A percentile compares a stretch with the other conserved stretches of the same genome.
Evolutionary conservation across 1,140 invertebrate genomes (phyloP).

Genomic region (Meteorus sp.): DNA sequence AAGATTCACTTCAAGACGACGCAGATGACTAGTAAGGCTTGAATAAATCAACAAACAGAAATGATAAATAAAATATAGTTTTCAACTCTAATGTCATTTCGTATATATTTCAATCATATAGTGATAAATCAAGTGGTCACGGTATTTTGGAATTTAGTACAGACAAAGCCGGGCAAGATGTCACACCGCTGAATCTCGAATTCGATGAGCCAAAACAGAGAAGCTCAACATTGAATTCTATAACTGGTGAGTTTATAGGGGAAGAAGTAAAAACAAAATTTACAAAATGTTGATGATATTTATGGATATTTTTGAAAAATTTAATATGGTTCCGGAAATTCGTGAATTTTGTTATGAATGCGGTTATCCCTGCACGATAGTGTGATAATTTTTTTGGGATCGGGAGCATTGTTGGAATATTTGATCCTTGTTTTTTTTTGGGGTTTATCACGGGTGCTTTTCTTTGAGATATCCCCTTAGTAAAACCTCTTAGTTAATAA

Average conservation of each 20-base stretch:
- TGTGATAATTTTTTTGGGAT: background rate
- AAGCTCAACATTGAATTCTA: slow-evolving; percentile 72
- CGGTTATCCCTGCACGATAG: slow-evolving; percentile 14
- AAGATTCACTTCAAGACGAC: slow-evolving; percentile 55
- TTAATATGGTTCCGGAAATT: background rate
- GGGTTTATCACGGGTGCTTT: too few species aligned
- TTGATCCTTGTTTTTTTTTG: background rate
- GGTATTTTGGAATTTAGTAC: slow-evolving; percentile 84
- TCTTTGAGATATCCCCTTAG: too few species aligned
- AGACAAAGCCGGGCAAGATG: slow-evolving; percentile 85
- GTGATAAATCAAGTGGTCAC: slow-evolving; percentile 62
- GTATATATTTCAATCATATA: slow-evolving; percentile 36
- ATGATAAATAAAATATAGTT: slow-evolving; percentile 1
- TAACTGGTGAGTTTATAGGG: slow-evolving; percentile 64
- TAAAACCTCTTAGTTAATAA: too few species aligned
- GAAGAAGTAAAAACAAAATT: background rate
- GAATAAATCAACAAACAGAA: too few species aligned
- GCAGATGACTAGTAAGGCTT: slow-evolving; percentile 58
- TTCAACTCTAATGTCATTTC: background rate
- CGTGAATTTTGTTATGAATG: background rate
- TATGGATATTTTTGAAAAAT: too few species aligned
- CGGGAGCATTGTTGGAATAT: background rate
- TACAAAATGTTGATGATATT: background rate
- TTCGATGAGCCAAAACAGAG: slow-evolving; percentile 72
- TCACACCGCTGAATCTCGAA: slow-evolving; percentile 82